Evolutionary conservation across 2,888 invertebrate genomes (phyloP), one percentile per base, ranked within the genome.

Genomic region (Aethes cnicana): DNA sequence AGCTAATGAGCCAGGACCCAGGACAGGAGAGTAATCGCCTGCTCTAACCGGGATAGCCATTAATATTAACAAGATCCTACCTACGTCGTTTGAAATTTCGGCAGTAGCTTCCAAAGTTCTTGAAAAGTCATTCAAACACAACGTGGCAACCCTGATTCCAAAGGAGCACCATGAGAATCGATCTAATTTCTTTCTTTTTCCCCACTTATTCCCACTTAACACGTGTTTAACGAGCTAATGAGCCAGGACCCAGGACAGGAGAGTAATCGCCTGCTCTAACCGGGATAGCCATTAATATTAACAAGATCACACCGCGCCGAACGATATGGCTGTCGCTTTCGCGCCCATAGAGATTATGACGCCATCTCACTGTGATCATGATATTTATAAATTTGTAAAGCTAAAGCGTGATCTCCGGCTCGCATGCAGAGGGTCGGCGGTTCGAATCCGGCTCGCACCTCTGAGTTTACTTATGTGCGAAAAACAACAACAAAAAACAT

Each of bases 201-300:
- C 53, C 55, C 39, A 48, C 53, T 66, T 58, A 72, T 64, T 70
- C 67, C 55, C 58, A 55, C 59, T 66, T 58, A 68, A 79, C 83
- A 83, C 74, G 79, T 82, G 81, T 81, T 78, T 64, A 69, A 69
- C 57, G 66, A 61, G 59, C 62, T 82, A 80, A 81, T 78, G 81
- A 77, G 74, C 59, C 64, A 68, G 68, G 67, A 62, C 59, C 69
- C 80, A 76, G 66, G 81, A 77, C 76, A 74, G 66, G 58, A 66
- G 75, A 81, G 65, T 74, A 74, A 82, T 82, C 61, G 58, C 63
- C 61, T 62, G 53, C 59, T 39, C 56, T 47, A 53, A 18, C 6
- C 28, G 11, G 18, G 41, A 28, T 8, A 17, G 44, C 20, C 44
- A 52, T 52, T 52, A 44, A 52, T 50, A n/a, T 23, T 36, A 36